These are phyloP conservation scores for Macquaria australasica DNA, from an alignment of 2,113 vertebrate species.

Conservation along the genomic window DNA sequence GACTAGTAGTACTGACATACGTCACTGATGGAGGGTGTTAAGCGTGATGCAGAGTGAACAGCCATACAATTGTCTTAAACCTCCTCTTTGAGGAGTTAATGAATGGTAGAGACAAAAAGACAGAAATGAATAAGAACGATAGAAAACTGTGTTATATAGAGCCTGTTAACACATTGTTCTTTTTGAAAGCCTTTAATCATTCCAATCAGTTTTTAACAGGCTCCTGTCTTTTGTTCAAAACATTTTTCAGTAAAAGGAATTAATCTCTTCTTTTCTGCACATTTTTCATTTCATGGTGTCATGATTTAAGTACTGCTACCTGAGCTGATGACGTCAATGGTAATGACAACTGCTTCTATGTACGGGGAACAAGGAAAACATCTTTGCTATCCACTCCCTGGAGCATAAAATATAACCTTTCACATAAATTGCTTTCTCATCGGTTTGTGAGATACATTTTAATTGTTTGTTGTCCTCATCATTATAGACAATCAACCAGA, in stretches of 20 bases:
- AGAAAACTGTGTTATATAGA: background rate
- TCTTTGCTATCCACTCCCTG: conserved; percentile 2
- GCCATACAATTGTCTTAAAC: background rate
- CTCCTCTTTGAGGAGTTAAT: background rate
- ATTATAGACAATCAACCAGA: conserved; percentile 57
- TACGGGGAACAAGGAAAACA: background rate
- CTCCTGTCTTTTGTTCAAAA: background rate
- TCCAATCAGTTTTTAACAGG: background rate
- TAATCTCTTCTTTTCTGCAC: conserved; percentile 2
- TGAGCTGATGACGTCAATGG: conserved; percentile 22
- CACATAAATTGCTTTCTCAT: conserved; percentile 40
- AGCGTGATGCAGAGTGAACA: background rate
- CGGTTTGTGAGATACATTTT: conserved; percentile 53
- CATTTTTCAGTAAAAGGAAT: conserved; percentile 23
- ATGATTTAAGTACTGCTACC: conserved; percentile 3
- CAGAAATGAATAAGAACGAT: background rate
- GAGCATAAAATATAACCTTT: conserved; percentile 29
- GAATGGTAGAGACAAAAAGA: background rate
- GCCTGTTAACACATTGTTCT: background rate
- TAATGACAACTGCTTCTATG: background rate
- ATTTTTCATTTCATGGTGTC: conserved; percentile 20
- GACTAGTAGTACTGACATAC: background rate
- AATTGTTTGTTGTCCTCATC: conserved; percentile 65
- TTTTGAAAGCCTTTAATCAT: conserved; percentile 3
- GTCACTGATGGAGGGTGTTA: background rate